Evolutionary conservation across 2,113 vertebrate species (phyloP).

Genomic region (Crotalus tigris): DNA sequence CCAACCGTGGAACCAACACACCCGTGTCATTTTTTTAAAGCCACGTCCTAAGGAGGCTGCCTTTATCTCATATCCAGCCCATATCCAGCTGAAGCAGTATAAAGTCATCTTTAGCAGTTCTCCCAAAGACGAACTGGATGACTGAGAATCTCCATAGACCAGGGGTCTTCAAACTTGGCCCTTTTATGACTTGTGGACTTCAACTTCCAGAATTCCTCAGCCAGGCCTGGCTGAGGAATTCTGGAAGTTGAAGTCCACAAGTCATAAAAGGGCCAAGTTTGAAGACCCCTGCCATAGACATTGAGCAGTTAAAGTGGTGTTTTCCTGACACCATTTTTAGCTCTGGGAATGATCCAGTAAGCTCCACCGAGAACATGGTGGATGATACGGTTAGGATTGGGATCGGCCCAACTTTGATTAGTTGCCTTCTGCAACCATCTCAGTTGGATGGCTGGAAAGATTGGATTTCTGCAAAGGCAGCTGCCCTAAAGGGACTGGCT

Average conservation of each 20-base stretch:
- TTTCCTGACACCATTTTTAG: not conserved
- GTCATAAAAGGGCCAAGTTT: too few species aligned
- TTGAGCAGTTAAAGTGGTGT: not conserved
- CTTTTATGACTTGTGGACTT: too few species aligned
- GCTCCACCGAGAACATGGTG: not conserved
- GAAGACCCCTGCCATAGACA: too few species aligned
- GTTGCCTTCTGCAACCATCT: not conserved
- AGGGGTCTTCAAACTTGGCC: too few species aligned
- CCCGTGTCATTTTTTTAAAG: not conserved
- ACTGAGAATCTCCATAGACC: too few species aligned
- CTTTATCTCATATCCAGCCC: not conserved
- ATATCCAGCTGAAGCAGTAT: not conserved
- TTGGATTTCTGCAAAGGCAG: not conserved
- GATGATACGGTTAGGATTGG: not conserved
- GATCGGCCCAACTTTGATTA: not conserved
- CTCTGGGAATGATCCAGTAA: not conserved
- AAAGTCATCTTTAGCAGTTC: not conserved
- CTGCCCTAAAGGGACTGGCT: not conserved
- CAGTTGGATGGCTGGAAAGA: not conserved
- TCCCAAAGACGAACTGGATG: not conserved
- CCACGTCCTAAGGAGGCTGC: not conserved
- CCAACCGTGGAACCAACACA: not conserved
- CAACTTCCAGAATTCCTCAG: too few species aligned
- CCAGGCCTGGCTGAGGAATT: too few species aligned
- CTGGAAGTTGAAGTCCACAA: too few species aligned